Evolutionary conservation across 2,113 vertebrate genomes (phyloP).

Genomic region (Anseranas semipalmata): DNA sequence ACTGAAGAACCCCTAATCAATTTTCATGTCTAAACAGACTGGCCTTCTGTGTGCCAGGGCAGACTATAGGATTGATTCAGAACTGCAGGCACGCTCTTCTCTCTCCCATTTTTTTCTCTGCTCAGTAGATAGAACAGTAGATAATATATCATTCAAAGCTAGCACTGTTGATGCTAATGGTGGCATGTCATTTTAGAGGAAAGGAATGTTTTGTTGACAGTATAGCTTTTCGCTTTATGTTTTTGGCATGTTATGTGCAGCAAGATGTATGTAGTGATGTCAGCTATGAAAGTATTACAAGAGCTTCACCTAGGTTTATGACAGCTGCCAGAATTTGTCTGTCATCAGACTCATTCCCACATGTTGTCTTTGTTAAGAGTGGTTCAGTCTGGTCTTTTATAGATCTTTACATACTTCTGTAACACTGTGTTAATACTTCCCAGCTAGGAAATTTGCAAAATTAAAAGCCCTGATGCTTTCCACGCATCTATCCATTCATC

Average conservation of each 20-base stretch:
- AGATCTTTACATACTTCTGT: not conserved
- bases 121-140: not conserved
- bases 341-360: not conserved
- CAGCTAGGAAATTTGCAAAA: not conserved
- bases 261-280: not conserved
- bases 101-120: not conserved
- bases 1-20: not conserved
- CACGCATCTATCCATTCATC: not conserved
- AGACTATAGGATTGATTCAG: not conserved
- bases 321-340: slow-evolving; percentile 5
- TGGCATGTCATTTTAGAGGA: not conserved
- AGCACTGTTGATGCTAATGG: not conserved
- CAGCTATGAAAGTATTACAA: not conserved
- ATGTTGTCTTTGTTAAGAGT: not conserved
- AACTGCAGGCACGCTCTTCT: not conserved
- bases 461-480: not conserved
- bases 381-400: not conserved
- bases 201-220: not conserved
- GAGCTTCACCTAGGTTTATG: not conserved
- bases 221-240: not conserved
- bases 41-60: not conserved
- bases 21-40: not conserved
- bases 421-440: not conserved
- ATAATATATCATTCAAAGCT: not conserved
- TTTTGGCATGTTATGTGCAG: not conserved